phyloP scores from a whole-genome alignment of 1,140 invertebrate species.

The Batillaria attramentaria region DNA sequence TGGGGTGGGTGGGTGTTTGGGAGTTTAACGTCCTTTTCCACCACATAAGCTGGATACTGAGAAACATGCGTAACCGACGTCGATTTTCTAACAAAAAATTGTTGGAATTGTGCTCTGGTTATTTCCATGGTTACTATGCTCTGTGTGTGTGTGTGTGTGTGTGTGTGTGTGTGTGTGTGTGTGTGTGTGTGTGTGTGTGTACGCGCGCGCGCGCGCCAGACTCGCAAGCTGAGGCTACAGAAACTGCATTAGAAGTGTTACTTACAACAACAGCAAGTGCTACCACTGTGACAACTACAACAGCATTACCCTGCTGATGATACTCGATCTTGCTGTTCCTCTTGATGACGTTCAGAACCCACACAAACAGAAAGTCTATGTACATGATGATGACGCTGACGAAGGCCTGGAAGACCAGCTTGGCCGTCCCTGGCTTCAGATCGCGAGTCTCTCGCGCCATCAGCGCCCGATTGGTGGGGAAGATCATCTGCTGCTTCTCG shows the following conservation, averaged over 20 bases:
- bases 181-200: no score
- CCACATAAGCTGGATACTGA: no score
- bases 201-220: no score
- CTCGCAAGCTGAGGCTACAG: background rate
- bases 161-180: no score
- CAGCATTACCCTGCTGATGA: conserved; percentile 58
- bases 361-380: conserved; percentile 54
- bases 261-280: conserved; percentile 1
- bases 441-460: conserved; percentile 30
- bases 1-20: no score
- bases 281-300: no score
- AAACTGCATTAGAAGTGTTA: background rate
- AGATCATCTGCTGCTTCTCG: conserved; percentile 49
- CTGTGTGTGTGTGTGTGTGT: no score
- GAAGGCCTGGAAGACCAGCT: conserved; percentile 49
- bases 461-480: conserved; percentile 45
- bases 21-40: no score
- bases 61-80: no score
- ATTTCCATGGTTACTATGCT: no score
- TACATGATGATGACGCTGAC: conserved; percentile 55
- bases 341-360: conserved; percentile 55
- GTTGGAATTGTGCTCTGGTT: no score
- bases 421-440: conserved; percentile 47
- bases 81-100: no score
- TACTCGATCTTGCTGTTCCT: conserved; percentile 61